Evolutionary conservation across 2,113 vertebrate genomes (phyloP).

Genomic region (Mormyrus lacerda): DNA sequence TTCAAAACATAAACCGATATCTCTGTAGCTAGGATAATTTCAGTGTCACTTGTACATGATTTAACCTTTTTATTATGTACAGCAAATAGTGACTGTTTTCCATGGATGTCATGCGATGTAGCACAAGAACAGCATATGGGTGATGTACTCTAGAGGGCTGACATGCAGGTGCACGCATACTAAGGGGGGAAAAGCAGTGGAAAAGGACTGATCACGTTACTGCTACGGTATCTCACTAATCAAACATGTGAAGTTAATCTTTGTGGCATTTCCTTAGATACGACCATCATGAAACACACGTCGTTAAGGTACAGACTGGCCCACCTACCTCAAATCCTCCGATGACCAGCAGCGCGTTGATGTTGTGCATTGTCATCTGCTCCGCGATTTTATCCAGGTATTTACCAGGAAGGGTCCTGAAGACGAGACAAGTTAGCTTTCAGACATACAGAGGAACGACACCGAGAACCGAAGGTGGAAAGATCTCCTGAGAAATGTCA

Average conservation of each 20-base stretch:
- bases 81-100: neutral
- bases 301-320: neutral
- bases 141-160: neutral
- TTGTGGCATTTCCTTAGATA: neutral
- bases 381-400: constrained; percentile 76
- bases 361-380: constrained; percentile 75
- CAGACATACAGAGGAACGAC: neutral
- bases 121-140: neutral
- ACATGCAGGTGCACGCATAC: neutral
- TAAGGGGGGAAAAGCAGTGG: neutral
- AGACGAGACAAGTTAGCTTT: constrained; percentile 15
- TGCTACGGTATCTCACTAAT: neutral
- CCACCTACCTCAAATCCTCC: constrained; percentile 91
- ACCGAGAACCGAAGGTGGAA: neutral
- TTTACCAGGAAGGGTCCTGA: constrained; percentile 83
- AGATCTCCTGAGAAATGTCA: neutral
- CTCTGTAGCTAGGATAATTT: neutral
- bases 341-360: constrained; percentile 83
- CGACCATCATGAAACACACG: neutral
- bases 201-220: neutral
- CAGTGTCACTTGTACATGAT: neutral
- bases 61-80: neutral
- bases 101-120: neutral
- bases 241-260: neutral
- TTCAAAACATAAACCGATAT: neutral